phyloP scores from a whole-genome alignment of 2,113 vertebrate genomes.

The Tragulus kanchil region DNA sequence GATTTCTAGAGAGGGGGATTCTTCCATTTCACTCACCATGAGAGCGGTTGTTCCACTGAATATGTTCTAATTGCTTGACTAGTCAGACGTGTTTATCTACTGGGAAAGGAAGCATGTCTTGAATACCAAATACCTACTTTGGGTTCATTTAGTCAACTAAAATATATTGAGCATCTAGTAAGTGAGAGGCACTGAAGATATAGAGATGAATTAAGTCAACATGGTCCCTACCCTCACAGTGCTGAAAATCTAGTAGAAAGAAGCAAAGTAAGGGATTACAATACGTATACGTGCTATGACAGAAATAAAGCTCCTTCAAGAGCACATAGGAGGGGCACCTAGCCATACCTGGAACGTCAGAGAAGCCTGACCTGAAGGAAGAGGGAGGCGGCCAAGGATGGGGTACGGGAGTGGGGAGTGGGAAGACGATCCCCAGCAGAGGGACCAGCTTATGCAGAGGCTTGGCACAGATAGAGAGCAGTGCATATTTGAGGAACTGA shows the following conservation, averaged over 20 bases:
- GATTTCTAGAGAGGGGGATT: neutral
- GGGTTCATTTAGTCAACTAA: slow-evolving; percentile 51
- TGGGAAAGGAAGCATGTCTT: neutral
- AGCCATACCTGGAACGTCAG: neutral
- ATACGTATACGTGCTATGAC: neutral
- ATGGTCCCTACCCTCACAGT: neutral
- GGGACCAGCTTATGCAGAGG: neutral
- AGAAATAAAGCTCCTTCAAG: slow-evolving; percentile 10
- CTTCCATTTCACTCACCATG: neutral
- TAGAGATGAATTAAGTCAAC: neutral
- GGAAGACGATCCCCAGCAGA: neutral
- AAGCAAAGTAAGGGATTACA: neutral
- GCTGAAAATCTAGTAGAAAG: slow-evolving; percentile 10
- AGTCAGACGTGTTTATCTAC: slow-evolving; percentile 31
- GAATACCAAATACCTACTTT: slow-evolving; percentile 29
- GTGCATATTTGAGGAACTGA: neutral
- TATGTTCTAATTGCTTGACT: slow-evolving; percentile 48
- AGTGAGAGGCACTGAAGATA: slow-evolving; percentile 7
- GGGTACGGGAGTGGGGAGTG: neutral
- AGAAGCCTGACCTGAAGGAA: neutral
- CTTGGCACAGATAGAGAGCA: neutral
- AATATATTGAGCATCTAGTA: slow-evolving; percentile 15
- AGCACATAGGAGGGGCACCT: neutral
- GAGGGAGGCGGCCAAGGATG: neutral
- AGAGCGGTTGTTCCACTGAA: slow-evolving; percentile 10